These are phyloP conservation scores for Scaptomyza montana DNA, from an alignment of 1,140 invertebrate genomes.

Conservation along the genomic window DNA sequence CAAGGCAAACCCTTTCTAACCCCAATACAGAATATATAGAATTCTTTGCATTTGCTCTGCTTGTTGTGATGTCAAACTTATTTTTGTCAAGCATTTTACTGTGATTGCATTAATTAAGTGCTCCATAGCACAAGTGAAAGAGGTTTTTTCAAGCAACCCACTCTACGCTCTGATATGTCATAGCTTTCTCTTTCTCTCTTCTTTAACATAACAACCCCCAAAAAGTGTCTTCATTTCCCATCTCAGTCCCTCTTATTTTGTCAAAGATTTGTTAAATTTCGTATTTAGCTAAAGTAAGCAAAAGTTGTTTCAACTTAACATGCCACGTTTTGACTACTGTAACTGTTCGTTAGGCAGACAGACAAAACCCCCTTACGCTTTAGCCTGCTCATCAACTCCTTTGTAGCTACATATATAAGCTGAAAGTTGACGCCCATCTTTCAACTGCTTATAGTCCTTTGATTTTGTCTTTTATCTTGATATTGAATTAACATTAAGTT, in stretches of 20 bases:
- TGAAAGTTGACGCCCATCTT: conserved; percentile 39
- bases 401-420: conserved; percentile 5
- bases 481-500: conserved; percentile 41
- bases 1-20: not conserved
- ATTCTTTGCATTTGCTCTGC: not conserved
- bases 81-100: conserved; percentile 54
- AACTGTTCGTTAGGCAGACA: conserved; percentile 47
- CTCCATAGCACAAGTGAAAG: conserved; percentile 29
- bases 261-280: conserved; percentile 49
- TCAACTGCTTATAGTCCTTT: conserved; percentile 1
- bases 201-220: not conserved
- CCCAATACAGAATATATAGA: not conserved
- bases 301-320: conserved; percentile 65
- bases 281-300: conserved; percentile 47
- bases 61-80: conserved; percentile 31
- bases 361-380: not conserved
- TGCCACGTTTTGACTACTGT: conserved; percentile 59
- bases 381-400: not conserved
- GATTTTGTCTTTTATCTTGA: conserved; percentile 26
- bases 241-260: not conserved
- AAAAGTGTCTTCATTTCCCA: not conserved
- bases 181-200: too few species aligned
- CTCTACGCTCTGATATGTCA: not conserved
- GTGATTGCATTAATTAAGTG: conserved; percentile 62
- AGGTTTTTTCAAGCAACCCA: conserved; percentile 5